phyloP scores from a whole-genome alignment of 2,797 vertebrate genomes.

The Melanotaenia pygmaea region DNA sequence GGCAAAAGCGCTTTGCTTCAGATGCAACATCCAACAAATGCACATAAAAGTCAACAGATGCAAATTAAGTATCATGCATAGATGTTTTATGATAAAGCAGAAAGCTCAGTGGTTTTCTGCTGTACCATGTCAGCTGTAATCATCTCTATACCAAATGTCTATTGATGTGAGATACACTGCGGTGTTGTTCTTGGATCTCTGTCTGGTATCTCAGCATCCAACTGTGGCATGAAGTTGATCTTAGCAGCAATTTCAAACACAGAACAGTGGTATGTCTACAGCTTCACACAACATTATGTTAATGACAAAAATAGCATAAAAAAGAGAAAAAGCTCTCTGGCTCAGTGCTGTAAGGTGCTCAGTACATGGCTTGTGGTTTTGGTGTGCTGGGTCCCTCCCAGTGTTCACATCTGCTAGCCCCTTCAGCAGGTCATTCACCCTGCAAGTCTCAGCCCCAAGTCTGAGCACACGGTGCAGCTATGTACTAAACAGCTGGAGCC shows the following conservation, averaged over 20 bases:
- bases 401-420: constrained; percentile 37
- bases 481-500: constrained; percentile 10
- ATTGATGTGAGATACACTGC: constrained; percentile 49
- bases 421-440: constrained; percentile 16
- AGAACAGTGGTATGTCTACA: constrained; percentile 25
- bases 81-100: constrained; percentile 22
- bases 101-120: not conserved
- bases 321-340: constrained; percentile 25
- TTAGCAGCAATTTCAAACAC: constrained; percentile 52
- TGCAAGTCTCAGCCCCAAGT: not conserved
- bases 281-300: constrained; percentile 30
- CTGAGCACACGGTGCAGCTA: constrained; percentile 21
- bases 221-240: constrained; percentile 43
- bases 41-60: constrained; percentile 22
- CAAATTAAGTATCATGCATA: constrained; percentile 59
- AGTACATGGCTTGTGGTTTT: constrained; percentile 8
- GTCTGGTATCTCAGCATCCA: constrained; percentile 48
- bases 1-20: constrained; percentile 16
- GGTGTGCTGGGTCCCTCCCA: not conserved
- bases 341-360: constrained; percentile 19
- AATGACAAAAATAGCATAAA: constrained; percentile 33
- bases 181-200: constrained; percentile 5
- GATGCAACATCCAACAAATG: constrained; percentile 9
- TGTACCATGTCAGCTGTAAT: constrained; percentile 36
- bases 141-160: constrained; percentile 4